phyloP scores from a whole-genome alignment of 2,888 invertebrate species.

The Ligdia adustata region DNA sequence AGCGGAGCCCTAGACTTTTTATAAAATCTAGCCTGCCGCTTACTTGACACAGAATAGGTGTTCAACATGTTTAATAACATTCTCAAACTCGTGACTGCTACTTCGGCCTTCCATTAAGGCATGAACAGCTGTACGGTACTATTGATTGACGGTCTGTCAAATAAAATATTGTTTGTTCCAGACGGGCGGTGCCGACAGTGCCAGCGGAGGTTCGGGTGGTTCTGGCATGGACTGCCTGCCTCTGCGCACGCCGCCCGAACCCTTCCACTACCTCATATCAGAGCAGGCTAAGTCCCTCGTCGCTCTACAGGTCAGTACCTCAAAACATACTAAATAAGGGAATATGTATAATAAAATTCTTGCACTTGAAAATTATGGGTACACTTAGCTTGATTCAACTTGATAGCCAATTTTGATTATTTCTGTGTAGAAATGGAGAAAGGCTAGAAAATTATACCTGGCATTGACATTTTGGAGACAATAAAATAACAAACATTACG shows the following conservation, averaged over 20 bases:
- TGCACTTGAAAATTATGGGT: neutral
- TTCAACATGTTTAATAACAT: too few relatives aligned
- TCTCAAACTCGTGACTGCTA: too few relatives aligned
- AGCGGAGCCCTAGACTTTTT: too few relatives aligned
- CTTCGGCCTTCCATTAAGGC: too few relatives aligned
- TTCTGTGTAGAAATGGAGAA: neutral
- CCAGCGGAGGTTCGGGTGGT: conserved; percentile 83
- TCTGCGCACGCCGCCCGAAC: conserved; percentile 88
- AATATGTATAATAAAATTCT: too few relatives aligned
- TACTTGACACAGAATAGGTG: too few relatives aligned
- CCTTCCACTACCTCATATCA: conserved; percentile 92
- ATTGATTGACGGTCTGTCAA: too few relatives aligned
- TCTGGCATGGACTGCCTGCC: conserved; percentile 93
- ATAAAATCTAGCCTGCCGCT: too few relatives aligned
- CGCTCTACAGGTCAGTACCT: conserved; percentile 88
- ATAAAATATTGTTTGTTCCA: too few relatives aligned
- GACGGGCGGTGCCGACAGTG: conserved; percentile 83
- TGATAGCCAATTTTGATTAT: neutral
- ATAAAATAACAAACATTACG: neutral
- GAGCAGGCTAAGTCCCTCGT: conserved; percentile 95
- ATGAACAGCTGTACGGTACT: too few relatives aligned
- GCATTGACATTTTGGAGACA: neutral
- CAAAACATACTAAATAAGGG: too few relatives aligned
- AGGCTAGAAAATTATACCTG: neutral
- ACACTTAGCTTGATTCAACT: too few relatives aligned